These are phyloP conservation scores for Bombyx mori DNA, from an alignment of 1,140 invertebrate species.

Conservation along the genomic window DNA sequence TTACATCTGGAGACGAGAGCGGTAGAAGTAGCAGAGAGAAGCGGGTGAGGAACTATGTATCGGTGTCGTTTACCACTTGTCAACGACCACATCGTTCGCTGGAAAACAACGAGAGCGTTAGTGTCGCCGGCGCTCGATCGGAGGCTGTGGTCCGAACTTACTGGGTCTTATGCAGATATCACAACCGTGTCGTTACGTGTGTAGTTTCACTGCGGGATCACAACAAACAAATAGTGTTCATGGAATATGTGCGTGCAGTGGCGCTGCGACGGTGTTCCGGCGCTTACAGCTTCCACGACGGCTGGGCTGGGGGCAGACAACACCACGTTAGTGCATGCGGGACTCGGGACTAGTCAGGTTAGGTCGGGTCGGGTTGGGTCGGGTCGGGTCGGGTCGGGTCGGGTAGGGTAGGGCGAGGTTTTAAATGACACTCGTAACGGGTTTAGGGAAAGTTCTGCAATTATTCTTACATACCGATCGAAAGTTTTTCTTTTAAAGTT, in stretches of 20 bases:
- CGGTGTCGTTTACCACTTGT: slow-evolving; percentile 73
- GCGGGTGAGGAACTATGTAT: slow-evolving; percentile 63
- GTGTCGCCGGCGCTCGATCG: slow-evolving; percentile 47
- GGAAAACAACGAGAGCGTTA: slow-evolving; percentile 72
- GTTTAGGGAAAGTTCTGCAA: neutral
- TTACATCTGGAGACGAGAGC: slow-evolving; percentile 52
- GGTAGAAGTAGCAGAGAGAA: slow-evolving; percentile 61
- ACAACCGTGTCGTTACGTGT: slow-evolving; percentile 64
- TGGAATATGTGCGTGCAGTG: slow-evolving; percentile 68
- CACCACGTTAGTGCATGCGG: slow-evolving; percentile 63
- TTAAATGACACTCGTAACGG: neutral
- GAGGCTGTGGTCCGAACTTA: slow-evolving; percentile 55
- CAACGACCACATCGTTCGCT: slow-evolving; percentile 73
- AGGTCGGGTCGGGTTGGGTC: neutral
- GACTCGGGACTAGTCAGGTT: slow-evolving; percentile 6
- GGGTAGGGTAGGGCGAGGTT: too few relatives aligned
- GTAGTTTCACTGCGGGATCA: slow-evolving; percentile 68
- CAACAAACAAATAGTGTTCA: slow-evolving; percentile 70
- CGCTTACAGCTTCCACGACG: slow-evolving; percentile 60
- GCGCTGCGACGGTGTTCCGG: slow-evolving; percentile 52
- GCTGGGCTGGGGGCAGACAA: slow-evolving; percentile 66
- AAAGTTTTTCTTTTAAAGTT: neutral
- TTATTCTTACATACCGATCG: slow-evolving; percentile 1
- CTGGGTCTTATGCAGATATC: slow-evolving; percentile 56
- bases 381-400: too few relatives aligned